These are phyloP conservation scores for Oxyruncus cristatus DNA, from an alignment of 2,113 vertebrate genomes.

Conservation along the genomic window DNA sequence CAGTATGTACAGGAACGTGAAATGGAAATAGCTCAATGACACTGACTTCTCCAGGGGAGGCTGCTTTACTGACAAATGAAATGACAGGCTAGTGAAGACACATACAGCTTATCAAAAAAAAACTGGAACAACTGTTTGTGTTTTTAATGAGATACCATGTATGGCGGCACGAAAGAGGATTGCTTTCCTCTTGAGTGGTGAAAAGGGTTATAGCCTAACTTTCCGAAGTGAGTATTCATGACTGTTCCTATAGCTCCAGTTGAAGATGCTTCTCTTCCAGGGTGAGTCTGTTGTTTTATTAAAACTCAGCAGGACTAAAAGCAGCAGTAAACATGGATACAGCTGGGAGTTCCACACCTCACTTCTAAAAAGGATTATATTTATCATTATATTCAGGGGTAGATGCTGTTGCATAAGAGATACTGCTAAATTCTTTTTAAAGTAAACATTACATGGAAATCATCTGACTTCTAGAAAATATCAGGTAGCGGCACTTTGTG, in stretches of 20 bases:
- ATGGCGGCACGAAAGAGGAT: neutral
- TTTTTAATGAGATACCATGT: conserved; percentile 5
- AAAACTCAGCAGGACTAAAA: neutral
- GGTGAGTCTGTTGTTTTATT: neutral
- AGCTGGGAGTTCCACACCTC: neutral
- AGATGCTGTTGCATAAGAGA: neutral
- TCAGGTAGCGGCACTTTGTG: neutral
- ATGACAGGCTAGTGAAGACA: neutral
- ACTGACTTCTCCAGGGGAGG: neutral
- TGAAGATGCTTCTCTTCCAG: neutral
- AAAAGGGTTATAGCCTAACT: neutral
- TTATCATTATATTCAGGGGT: neutral
- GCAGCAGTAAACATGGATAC: neutral
- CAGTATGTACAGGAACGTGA: neutral
- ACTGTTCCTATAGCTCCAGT: neutral
- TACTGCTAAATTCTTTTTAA: neutral
- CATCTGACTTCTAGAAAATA: neutral
- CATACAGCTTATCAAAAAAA: neutral
- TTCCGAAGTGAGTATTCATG: neutral
- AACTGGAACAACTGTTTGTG: neutral
- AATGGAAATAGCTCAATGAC: neutral
- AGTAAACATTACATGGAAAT: neutral
- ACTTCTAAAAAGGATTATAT: neutral
- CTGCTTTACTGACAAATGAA: neutral
- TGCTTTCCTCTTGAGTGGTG: neutral